Conservation (phyloP, 1,140 invertebrate species). For the Atta cephalotes region DNA sequence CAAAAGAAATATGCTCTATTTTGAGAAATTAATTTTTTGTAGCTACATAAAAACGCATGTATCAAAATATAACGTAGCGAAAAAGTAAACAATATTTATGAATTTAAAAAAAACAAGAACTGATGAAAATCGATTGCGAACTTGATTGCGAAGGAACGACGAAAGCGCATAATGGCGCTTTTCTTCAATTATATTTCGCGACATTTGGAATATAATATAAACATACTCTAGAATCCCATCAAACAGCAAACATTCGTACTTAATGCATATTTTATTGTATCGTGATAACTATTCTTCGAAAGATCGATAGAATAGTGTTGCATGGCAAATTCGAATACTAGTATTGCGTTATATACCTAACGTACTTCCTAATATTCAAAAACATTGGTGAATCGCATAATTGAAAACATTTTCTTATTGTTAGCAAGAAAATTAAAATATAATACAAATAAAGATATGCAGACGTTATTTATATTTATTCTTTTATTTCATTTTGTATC, state of each 20-base stretch:
- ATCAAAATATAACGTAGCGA: background rate
- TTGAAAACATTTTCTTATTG: background rate
- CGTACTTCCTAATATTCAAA: background rate
- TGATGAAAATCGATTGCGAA: slow-evolving; percentile 17
- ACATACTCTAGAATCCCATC: slow-evolving; percentile 54
- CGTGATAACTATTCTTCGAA: slow-evolving; percentile 32
- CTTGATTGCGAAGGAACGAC: background rate
- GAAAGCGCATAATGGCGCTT: background rate
- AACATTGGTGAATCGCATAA: background rate
- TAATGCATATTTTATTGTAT: slow-evolving; percentile 46
- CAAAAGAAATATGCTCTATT: background rate
- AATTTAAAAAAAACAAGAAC: background rate
- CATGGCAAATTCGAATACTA: slow-evolving; percentile 32
- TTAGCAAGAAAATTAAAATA: background rate
- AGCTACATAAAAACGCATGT: background rate
- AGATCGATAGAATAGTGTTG: slow-evolving; percentile 41
- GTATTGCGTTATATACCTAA: slow-evolving; percentile 18
- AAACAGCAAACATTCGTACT: slow-evolving; percentile 28
- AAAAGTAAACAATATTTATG: background rate
- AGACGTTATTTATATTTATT: background rate
- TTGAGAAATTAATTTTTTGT: slow-evolving; percentile 4
- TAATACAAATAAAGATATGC: background rate
- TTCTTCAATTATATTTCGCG: slow-evolving; percentile 51
- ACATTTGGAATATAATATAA: slow-evolving; percentile 47
- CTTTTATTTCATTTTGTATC: background rate